Conservation (phyloP, 2,797 vertebrate species). For the Pipistrellus pipistrellus region DNA sequence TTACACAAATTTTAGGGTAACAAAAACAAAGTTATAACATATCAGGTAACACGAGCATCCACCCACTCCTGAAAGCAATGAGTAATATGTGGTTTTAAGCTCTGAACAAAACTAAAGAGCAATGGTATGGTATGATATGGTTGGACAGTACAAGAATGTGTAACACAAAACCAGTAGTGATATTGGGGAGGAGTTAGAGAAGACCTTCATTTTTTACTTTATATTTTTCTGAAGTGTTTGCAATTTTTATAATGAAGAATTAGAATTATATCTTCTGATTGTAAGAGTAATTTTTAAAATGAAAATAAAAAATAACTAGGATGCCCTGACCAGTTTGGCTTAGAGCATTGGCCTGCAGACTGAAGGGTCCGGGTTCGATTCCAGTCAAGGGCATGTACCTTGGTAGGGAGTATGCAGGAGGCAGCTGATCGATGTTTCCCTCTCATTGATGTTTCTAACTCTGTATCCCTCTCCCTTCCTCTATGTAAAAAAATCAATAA, state of each 20-base stretch:
- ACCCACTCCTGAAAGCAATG: background rate
- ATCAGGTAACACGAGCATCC: background rate
- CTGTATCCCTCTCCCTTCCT: too few relatives aligned
- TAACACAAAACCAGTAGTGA: background rate
- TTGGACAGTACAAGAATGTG: background rate
- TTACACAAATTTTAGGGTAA: slow-evolving; percentile 25
- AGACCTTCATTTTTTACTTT: background rate
- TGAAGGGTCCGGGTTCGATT: too few relatives aligned
- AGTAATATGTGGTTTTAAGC: background rate
- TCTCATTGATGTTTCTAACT: too few relatives aligned
- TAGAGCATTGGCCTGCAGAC: too few relatives aligned
- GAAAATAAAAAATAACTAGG: background rate
- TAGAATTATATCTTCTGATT: slow-evolving; percentile 19
- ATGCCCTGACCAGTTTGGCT: too few relatives aligned
- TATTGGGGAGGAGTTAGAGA: background rate
- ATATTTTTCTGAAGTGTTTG: background rate
- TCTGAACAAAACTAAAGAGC: background rate
- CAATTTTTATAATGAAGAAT: slow-evolving; percentile 37
- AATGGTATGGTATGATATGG: background rate
- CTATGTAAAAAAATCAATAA: too few relatives aligned
- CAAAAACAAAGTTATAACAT: slow-evolving; percentile 22
- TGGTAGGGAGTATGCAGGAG: too few relatives aligned
- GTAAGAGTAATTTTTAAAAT: background rate
- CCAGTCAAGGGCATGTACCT: too few relatives aligned
- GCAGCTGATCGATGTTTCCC: too few relatives aligned